These are phyloP conservation scores for Platichthys flesus DNA, from an alignment of 2,113 vertebrate genomes.

Conservation along the genomic window DNA sequence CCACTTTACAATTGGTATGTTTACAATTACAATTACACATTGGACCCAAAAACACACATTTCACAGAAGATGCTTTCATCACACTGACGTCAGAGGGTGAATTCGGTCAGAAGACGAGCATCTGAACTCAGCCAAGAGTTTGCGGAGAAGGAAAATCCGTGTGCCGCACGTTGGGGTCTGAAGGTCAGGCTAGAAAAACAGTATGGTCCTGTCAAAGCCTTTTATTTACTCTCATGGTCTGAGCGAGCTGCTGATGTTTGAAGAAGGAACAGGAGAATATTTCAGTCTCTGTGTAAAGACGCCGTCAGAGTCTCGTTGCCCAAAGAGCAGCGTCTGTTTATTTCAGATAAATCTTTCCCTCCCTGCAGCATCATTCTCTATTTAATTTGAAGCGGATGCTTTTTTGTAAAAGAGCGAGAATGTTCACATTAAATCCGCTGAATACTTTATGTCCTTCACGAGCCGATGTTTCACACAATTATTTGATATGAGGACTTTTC, in stretches of 20 bases:
- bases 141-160: conserved; percentile 33
- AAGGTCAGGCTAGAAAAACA: conserved; percentile 49
- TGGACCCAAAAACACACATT: too few species aligned
- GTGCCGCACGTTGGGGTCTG: conserved; percentile 19
- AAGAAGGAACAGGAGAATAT: conserved; percentile 55
- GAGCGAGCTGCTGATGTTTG: conserved; percentile 42
- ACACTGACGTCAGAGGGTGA: too few species aligned
- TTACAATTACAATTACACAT: too few species aligned
- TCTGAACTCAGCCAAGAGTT: conserved; percentile 24
- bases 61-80: too few species aligned
- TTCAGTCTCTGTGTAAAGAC: conserved; percentile 49
- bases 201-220: conserved; percentile 36
- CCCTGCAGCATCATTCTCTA: conserved; percentile 59
- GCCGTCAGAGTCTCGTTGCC: conserved; percentile 54
- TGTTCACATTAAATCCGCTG: conserved; percentile 49
- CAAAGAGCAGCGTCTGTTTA: conserved; percentile 70
- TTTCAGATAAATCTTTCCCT: conserved; percentile 75
- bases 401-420: conserved; percentile 14
- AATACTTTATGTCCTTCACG: conserved; percentile 61
- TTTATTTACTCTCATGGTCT: conserved; percentile 51
- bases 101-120: too few species aligned
- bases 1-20: too few species aligned
- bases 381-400: conserved; percentile 63
- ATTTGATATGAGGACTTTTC: conserved; percentile 49
- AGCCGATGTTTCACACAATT: conserved; percentile 65